Percentiles rank a stretch among this genome's conserved stretches.
Conservation (phyloP, 2,888 invertebrate genomes). For the Pediacus dermestoides region DNA sequence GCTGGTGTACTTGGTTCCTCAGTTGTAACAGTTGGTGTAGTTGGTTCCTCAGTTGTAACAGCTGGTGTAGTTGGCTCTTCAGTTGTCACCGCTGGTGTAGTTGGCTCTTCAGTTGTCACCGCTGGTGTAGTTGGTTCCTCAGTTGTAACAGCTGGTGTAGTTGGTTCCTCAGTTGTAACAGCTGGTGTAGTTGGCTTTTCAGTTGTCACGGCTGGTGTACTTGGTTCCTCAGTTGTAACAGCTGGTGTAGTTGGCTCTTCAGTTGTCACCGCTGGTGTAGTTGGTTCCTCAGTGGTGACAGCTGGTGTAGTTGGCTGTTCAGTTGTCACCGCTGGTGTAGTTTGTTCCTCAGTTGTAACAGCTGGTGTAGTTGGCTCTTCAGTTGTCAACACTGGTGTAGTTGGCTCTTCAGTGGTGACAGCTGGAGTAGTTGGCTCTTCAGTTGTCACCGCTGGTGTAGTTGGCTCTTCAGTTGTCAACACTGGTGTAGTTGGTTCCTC, state of each 20-base stretch:
- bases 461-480: not conserved
- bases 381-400: conserved; percentile 30
- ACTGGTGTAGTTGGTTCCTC: conserved; percentile 6
- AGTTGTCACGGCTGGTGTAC: conserved; percentile 1
- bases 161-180: conserved; percentile 1
- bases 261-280: conserved; percentile 1
- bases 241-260: conserved; percentile 43
- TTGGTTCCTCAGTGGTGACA: conserved; percentile 16
- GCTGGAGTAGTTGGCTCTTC: not conserved
- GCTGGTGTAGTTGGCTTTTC: conserved; percentile 7
- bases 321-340: conserved; percentile 6
- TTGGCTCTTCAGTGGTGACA: conserved; percentile 37
- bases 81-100: conserved; percentile 30
- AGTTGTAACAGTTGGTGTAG: conserved; percentile 7
- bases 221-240: conserved; percentile 26
- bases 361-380: conserved; percentile 11
- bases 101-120: conserved; percentile 37
- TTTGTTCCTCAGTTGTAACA: conserved; percentile 6
- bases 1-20: not conserved
- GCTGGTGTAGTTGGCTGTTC: not conserved
- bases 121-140: not conserved
- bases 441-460: conserved; percentile 16
- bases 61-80: conserved; percentile 11
- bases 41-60: conserved; percentile 6
- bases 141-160: conserved; percentile 16